Evolutionary conservation across 2,113 vertebrate species (phyloP), one percentile per base, ranked within the genome.

Genomic region (Columbina picui): DNA sequence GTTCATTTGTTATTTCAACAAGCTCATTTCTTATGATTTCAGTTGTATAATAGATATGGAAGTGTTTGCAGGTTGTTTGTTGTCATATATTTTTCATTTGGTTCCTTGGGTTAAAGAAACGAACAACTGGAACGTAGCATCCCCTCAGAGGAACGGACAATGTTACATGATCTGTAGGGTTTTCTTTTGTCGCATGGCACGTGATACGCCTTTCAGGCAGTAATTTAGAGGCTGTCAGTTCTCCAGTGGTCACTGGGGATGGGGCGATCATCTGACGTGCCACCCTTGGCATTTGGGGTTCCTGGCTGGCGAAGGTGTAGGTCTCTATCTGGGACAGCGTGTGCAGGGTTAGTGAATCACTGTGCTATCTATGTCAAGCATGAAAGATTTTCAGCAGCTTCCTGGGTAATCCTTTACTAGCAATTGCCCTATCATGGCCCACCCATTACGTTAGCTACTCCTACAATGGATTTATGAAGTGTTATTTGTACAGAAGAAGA

Each of bases 1-100:
- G 91, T 97, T 98, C 96, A 98, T 98, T 98, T 98, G 96, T 98
- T 98, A 98, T 97, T 98, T 98, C 98, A 98, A 98, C 98, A 96
- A 97, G 97, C 96, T 97, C 97, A 97, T 98, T 98, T 97, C 97
- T 98, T 97, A 93, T 87, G 95, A 96, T 97, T 98, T 96, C 94
- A 95, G 93, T 84, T 93, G 81, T 94, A 78, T 98, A 90, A 96
- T 95, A 61, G 90, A 76, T 83, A 45, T 75, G 96, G 88, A 96
- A 89, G 87, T 94, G 69, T 80, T 96, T 87, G 84, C 87, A 91
- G 92, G 94, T 93, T 97, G 88, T 84, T 97, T 96, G 87, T 89
- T 45, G 94, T 96, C 90, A 92, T 78, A 27, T 93, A 94, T 96
- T 97, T 98, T 97, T 97, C 95, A 94, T 96, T 96, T 94, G 82